Percentiles rank a stretch among this genome's conserved stretches.
Conservation (phyloP, 2,113 vertebrate species). For the Serinus canaria region DNA sequence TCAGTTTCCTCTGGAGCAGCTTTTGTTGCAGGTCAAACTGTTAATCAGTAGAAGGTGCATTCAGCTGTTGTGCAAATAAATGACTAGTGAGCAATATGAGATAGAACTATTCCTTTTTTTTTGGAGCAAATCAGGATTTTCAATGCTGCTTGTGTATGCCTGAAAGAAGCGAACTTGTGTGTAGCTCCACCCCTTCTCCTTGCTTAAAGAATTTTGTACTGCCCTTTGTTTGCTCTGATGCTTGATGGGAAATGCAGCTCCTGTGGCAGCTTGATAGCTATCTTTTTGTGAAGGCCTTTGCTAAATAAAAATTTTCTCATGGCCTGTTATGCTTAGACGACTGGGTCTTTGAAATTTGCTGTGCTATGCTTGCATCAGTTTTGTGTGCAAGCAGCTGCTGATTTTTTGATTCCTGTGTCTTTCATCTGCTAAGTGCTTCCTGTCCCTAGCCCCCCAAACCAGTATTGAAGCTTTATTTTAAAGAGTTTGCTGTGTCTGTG, state of each 20-base stretch:
- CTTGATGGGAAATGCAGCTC: neutral
- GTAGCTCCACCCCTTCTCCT: neutral
- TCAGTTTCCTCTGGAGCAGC: neutral
- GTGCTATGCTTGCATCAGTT: neutral
- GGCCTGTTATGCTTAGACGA: neutral
- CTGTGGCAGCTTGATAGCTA: neutral
- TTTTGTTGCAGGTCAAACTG: neutral
- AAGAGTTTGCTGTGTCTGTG: neutral
- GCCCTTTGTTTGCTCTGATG: neutral
- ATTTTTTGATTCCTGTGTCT: neutral
- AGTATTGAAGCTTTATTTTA: neutral
- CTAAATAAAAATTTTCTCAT: neutral
- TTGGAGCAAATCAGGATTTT: neutral
- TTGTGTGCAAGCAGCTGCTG: neutral
- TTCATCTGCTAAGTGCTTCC: neutral
- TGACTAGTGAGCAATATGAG: neutral
- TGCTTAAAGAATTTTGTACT: neutral
- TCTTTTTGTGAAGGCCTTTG: neutral
- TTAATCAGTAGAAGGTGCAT: neutral
- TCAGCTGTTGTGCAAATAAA: neutral
- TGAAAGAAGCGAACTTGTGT: neutral
- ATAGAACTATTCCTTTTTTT: neutral
- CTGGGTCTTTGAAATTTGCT: neutral
- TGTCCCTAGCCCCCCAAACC: neutral
- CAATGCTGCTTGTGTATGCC: neutral